phyloP scores from a whole-genome alignment of 2,888 invertebrate genomes.

The Tubulanus polymorphus region DNA sequence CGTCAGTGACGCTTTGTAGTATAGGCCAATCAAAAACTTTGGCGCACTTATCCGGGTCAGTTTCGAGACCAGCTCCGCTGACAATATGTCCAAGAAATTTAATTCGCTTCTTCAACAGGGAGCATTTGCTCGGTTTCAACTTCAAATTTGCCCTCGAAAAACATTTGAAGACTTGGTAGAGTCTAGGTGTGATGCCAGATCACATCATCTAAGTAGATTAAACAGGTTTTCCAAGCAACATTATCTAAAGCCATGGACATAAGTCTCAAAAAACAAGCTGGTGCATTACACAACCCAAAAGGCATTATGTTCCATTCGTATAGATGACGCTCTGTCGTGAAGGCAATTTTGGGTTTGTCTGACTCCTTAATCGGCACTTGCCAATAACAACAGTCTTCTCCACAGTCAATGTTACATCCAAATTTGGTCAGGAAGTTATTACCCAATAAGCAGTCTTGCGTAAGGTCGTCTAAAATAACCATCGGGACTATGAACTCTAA shows the following conservation, averaged over 20 bases:
- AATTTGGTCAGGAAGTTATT: too few relatives aligned
- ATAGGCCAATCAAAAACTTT: not conserved
- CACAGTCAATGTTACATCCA: too few relatives aligned
- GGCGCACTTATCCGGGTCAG: not conserved
- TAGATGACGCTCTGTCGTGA: constrained; percentile 21
- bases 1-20: not conserved
- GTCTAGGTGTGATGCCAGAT: constrained; percentile 18
- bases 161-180: constrained; percentile 5
- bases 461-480: too few relatives aligned
- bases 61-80: not conserved
- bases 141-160: not conserved
- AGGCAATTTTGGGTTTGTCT: constrained; percentile 24
- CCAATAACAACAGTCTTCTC: not conserved
- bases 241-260: constrained; percentile 17
- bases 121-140: constrained; percentile 14
- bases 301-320: constrained; percentile 22
- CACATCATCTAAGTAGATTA: constrained; percentile 26
- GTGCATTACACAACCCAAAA: constrained; percentile 23
- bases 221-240: constrained; percentile 16
- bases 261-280: constrained; percentile 21
- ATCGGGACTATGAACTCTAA: too few relatives aligned
- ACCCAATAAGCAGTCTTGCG: too few relatives aligned
- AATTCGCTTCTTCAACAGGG: constrained; percentile 4
- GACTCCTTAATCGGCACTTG: constrained; percentile 19
- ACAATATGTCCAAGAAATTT: constrained; percentile 10